Percentiles rank a stretch among this genome's conserved stretches.
phyloP scores from a whole-genome alignment of 1,140 invertebrate species.

The Venturia canescens region DNA sequence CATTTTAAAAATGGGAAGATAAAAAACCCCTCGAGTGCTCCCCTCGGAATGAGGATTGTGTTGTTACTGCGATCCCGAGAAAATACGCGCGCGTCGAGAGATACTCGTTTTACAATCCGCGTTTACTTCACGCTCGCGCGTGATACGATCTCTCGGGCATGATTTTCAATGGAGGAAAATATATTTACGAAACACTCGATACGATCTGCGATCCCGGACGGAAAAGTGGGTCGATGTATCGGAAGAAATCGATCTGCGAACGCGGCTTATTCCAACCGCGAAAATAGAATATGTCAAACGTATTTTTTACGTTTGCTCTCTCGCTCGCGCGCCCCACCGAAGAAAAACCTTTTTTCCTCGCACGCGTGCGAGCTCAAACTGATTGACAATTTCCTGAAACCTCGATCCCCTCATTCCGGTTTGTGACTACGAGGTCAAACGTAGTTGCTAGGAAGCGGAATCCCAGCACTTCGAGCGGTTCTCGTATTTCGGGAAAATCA shows the following conservation, averaged over 20 bases:
- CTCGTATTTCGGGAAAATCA: too few relatives aligned
- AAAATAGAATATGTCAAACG: too few relatives aligned
- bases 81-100: neutral
- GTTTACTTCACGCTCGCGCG: neutral
- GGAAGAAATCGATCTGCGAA: neutral
- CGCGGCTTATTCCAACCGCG: too few relatives aligned
- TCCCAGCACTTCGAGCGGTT: too few relatives aligned
- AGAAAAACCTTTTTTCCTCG: neutral
- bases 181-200: neutral
- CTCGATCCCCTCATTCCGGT: neutral
- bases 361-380: neutral
- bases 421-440: neutral
- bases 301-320: too few relatives aligned
- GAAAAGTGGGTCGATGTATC: neutral
- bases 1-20: neutral
- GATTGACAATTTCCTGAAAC: constrained; percentile 37
- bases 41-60: neutral
- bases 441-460: neutral
- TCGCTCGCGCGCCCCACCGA: neutral
- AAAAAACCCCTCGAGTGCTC: neutral
- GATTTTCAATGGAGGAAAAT: neutral
- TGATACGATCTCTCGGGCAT: neutral
- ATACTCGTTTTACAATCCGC: neutral
- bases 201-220: neutral
- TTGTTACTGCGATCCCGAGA: neutral